Evolutionary conservation across 1,140 invertebrate genomes (phyloP).

Genomic region (Goniozus legneri): DNA sequence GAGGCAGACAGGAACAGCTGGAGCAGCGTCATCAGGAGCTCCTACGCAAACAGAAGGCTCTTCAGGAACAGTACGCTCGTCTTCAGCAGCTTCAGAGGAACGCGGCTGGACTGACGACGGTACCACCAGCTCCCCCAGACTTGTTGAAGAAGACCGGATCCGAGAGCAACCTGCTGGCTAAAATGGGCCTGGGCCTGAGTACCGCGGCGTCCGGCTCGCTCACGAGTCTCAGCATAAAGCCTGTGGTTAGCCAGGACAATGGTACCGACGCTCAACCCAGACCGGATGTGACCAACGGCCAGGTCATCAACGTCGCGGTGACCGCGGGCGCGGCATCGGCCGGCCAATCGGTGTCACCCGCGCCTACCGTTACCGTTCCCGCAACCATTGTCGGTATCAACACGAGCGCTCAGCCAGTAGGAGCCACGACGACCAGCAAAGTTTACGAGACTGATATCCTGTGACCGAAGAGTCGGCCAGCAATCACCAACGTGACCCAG

Average conservation of each 20-base stretch:
- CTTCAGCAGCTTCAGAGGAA: conserved; percentile 80
- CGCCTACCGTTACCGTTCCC: conserved; percentile 44
- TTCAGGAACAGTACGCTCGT: conserved; percentile 85
- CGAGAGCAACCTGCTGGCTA: conserved; percentile 81
- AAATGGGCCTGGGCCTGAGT: conserved; percentile 71
- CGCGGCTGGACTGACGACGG: conserved; percentile 59
- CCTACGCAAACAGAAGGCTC: conserved; percentile 76
- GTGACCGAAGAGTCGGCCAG: conserved; percentile 56
- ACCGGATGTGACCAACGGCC: conserved; percentile 22
- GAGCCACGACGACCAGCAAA: conserved; percentile 60
- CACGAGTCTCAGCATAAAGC: conserved; percentile 56
- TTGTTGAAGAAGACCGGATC: conserved; percentile 84
- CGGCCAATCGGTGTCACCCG: conserved; percentile 55
- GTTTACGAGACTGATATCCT: conserved; percentile 89
- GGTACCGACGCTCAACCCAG: conserved; percentile 16
- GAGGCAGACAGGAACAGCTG: conserved; percentile 69
- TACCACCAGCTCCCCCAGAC: conserved; percentile 60
- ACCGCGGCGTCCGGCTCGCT: conserved; percentile 62
- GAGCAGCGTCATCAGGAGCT: conserved; percentile 84
- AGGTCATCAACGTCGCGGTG: conserved; percentile 8
- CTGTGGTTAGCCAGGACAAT: conserved; percentile 2
- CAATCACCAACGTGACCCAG: conserved; percentile 17
- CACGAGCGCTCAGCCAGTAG: conserved; percentile 6
- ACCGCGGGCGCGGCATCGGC: conserved; percentile 26
- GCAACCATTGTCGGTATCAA: conserved; percentile 17